phyloP scores from a whole-genome alignment of 1,140 invertebrate genomes.

The Bombus difficillimus region DNA sequence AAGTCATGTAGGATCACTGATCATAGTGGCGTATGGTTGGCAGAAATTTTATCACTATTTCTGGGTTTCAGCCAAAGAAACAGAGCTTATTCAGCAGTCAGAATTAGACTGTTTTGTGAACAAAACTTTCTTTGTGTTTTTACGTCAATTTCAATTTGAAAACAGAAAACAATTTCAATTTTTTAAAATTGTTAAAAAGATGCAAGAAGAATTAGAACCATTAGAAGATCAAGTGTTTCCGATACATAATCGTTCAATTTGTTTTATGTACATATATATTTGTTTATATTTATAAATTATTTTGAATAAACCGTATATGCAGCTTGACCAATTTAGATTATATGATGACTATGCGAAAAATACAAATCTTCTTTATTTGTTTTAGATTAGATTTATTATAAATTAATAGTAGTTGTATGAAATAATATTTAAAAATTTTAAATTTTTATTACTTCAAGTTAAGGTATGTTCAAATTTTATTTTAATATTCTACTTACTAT shows the following conservation, averaged over 20 bases:
- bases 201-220: constrained; percentile 20
- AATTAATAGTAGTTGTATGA: neutral
- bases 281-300: constrained; percentile 14
- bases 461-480: neutral
- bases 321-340: neutral
- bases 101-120: constrained; percentile 38
- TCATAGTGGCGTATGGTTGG: constrained; percentile 35
- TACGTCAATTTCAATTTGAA: constrained; percentile 27
- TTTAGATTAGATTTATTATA: neutral
- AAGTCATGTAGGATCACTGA: constrained; percentile 10
- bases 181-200: neutral
- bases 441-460: neutral
- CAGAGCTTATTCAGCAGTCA: constrained; percentile 46
- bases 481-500: neutral
- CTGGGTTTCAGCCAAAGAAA: constrained; percentile 49
- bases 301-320: constrained; percentile 9
- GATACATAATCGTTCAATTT: constrained; percentile 31
- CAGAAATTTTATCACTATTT: constrained; percentile 56
- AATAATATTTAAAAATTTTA: neutral
- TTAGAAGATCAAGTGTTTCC: neutral
- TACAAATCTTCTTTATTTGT: constrained; percentile 3
- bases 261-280: constrained; percentile 41
- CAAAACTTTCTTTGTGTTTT: constrained; percentile 44
- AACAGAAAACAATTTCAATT: neutral
- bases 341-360: constrained; percentile 24